phyloP scores from a whole-genome alignment of 37 sponge, comb jelly and placozoan species.

The Axinella damicornis region DNA sequence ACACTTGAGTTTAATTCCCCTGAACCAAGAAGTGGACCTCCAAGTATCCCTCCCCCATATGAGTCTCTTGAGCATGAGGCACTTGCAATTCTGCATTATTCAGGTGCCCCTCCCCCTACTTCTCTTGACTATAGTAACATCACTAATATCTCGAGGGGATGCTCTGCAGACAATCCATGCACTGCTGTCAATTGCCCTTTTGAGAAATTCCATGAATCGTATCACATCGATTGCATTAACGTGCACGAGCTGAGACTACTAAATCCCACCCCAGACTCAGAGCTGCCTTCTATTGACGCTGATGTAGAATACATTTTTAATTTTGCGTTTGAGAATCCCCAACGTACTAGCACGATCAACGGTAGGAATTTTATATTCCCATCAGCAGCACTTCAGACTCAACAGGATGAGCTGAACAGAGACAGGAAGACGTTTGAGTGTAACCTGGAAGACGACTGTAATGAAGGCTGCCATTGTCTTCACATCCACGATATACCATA shows the following conservation, averaged over 20 bases:
- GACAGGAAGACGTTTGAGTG: neutral
- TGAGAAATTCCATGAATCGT: constrained; percentile 38
- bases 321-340: constrained; percentile 33
- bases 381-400: constrained; percentile 30
- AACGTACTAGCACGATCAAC: constrained; percentile 27
- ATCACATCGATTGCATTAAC: constrained; percentile 58
- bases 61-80: constrained; percentile 6
- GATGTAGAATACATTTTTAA: constrained; percentile 12
- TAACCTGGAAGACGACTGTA: neutral
- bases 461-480: constrained; percentile 17
- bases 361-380: constrained; percentile 51
- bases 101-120: neutral
- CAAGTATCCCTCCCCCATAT: no score
- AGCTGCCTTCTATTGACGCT: neutral
- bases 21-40: no score
- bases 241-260: neutral
- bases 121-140: constrained; percentile 11
- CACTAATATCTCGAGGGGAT: neutral
- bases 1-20: constrained; percentile 46
- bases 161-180: constrained; percentile 22
- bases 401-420: constrained; percentile 10
- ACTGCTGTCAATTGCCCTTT: constrained; percentile 79
- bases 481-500: constrained; percentile 30
- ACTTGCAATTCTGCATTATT: constrained; percentile 42
- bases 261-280: neutral